These are phyloP conservation scores for Mustela nigripes DNA, from an alignment of 2,113 vertebrate species.

Conservation along the genomic window DNA sequence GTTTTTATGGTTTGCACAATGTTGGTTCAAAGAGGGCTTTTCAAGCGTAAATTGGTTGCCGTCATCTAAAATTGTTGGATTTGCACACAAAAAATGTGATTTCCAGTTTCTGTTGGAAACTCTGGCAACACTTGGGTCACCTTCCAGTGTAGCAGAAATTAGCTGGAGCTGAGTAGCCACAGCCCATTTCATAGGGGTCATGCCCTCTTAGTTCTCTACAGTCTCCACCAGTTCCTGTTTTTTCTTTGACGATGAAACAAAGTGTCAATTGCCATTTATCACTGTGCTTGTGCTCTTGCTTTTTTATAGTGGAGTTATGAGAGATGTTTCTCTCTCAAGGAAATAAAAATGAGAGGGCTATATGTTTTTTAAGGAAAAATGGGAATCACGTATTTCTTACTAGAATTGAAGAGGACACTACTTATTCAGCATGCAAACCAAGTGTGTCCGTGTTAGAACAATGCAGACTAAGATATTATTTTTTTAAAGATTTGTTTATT, in stretches of 20 bases:
- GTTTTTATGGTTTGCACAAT: not conserved
- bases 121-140: not conserved
- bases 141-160: not conserved
- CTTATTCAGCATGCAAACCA: not conserved
- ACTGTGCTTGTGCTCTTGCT: not conserved
- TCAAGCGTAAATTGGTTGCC: not conserved
- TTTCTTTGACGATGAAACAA: not conserved
- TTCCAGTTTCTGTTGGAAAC: not conserved
- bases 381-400: not conserved
- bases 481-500: not conserved
- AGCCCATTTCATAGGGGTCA: rapidly evolving
- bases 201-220: not conserved
- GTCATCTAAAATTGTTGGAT: not conserved
- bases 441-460: not conserved
- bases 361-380: slow-evolving; percentile 21
- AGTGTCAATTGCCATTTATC: not conserved
- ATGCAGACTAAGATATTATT: not conserved
- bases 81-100: not conserved
- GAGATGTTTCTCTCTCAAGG: not conserved
- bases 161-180: not conserved
- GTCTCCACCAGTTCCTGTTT: not conserved
- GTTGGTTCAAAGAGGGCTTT: not conserved
- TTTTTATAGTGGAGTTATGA: not conserved
- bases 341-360: not conserved
- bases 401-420: not conserved